Conservation (phyloP, 2,113 vertebrate genomes). For the Peromyscus leucopus region DNA sequence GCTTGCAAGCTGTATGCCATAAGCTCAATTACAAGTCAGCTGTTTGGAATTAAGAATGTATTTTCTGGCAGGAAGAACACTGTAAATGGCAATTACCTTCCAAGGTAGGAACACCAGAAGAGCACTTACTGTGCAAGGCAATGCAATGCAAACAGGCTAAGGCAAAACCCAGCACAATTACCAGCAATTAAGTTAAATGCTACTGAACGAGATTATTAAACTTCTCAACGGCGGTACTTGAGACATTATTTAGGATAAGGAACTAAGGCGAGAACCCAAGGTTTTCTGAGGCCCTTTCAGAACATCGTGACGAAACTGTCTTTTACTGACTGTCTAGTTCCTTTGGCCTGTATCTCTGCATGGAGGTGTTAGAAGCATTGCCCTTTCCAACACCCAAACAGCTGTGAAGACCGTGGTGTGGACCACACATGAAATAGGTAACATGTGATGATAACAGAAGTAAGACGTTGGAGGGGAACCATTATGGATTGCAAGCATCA, state of each 20-base stretch:
- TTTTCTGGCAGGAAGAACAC: conserved; percentile 67
- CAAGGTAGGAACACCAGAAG: conserved; percentile 64
- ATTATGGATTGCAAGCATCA: not conserved
- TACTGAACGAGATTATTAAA: conserved; percentile 26
- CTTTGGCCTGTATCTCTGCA: not conserved
- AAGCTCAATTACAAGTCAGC: conserved; percentile 68
- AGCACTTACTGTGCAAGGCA: conserved; percentile 53
- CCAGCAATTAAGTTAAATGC: conserved; percentile 61
- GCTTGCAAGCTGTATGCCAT: not conserved
- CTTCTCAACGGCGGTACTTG: conserved; percentile 36
- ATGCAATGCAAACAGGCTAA: conserved; percentile 41
- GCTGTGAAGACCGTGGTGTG: not conserved
- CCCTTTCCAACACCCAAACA: not conserved
- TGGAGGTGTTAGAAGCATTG: not conserved
- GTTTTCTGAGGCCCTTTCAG: conserved; percentile 5
- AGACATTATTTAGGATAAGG: conserved; percentile 62
- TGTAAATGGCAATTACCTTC: conserved; percentile 76
- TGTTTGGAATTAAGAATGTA: conserved; percentile 67
- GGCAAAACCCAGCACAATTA: not conserved
- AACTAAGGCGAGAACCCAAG: not conserved
- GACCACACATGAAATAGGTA: not conserved
- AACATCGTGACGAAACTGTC: not conserved
- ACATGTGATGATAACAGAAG: not conserved
- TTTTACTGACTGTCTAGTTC: not conserved
- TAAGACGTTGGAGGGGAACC: not conserved